Evolutionary conservation across 2,797 vertebrate species (phyloP), one percentile per base, ranked within the genome.

Genomic region (Malacoraja senta): DNA sequence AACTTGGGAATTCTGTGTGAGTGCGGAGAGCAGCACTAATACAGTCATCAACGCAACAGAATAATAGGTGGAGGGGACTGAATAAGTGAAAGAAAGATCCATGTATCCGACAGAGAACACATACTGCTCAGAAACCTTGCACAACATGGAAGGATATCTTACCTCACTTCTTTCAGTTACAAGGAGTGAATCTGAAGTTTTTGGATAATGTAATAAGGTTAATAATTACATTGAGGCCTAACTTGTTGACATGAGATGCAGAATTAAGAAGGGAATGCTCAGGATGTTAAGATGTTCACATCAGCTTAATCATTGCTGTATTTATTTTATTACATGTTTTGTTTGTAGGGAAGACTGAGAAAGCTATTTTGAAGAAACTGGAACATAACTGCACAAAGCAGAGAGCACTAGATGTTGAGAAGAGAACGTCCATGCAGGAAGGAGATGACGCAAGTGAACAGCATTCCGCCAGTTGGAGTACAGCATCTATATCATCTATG

Each of bases 351-450:
- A 97, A 97, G 94, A 96, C 95, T 76, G 95, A 97, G 94, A 96
- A 96, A 94, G 96, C 96, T 19, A 97, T 98, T 94, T 94, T 96
- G 93, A 96, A 96, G 95, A 98, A 98, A 94, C 95, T 98, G 93
- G 96, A 97, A 94, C 97, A 97, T 93, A 96, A 97, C 94, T 96
- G 96, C 71, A 95, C 96, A 93, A 97, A 97, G 94, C 97, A 97
- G 94, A 97, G 97, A 95, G 95, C 95, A 88, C 76, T 95, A 94
- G 97, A 97, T 94, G 94, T 95, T 93, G 96, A 97, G 92, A 96
- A 95, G 93, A 96, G 96, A 95, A 96, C 95, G 91, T 95, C 95
- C 93, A 94, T 95, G 91, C 79, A 94, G 79, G 95, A 96, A 91
- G 94, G 94, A 88, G 94, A 95, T 93, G 94, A 94, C 93, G 2